These are phyloP conservation scores for Caenorhabditis brenneri DNA, from an alignment of 1,140 invertebrate species.

Conservation along the genomic window DNA sequence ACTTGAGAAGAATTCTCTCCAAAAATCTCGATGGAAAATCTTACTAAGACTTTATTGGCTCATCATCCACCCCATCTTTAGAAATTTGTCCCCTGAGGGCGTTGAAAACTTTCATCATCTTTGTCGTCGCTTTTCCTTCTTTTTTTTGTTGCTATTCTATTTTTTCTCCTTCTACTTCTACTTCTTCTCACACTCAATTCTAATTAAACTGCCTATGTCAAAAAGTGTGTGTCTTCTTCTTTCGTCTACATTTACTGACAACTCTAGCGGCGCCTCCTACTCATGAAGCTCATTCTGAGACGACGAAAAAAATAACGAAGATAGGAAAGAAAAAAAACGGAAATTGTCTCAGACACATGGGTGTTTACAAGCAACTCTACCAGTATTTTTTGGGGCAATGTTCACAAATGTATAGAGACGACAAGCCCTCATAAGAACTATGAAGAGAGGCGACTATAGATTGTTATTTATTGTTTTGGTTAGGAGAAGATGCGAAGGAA, in stretches of 20 bases:
- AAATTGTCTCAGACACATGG: not conserved
- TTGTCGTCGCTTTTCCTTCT: not conserved
- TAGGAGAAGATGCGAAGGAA: no score
- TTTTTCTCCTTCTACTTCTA: not conserved
- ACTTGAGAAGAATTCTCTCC: no score
- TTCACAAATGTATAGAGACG: constrained; percentile 8
- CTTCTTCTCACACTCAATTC: not conserved
- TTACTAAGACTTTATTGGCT: no score
- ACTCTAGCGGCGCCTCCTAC: no score
- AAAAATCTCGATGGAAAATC: no score
- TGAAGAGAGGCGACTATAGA: no score
- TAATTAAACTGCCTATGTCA: not conserved
- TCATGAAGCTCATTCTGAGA: no score
- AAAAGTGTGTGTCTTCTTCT: not conserved
- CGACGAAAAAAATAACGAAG: no score
- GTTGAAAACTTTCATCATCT: not conserved
- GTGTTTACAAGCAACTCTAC: not conserved
- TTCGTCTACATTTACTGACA: no score
- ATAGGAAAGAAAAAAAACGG: not conserved
- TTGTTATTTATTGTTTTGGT: no score
- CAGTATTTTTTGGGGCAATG: not conserved
- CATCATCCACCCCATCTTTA: not conserved
- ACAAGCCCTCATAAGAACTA: no score
- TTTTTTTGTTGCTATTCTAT: not conserved
- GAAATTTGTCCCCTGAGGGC: not conserved